Evolutionary conservation across 2,797 vertebrate genomes (phyloP).

Genomic region (Argya squamiceps): DNA sequence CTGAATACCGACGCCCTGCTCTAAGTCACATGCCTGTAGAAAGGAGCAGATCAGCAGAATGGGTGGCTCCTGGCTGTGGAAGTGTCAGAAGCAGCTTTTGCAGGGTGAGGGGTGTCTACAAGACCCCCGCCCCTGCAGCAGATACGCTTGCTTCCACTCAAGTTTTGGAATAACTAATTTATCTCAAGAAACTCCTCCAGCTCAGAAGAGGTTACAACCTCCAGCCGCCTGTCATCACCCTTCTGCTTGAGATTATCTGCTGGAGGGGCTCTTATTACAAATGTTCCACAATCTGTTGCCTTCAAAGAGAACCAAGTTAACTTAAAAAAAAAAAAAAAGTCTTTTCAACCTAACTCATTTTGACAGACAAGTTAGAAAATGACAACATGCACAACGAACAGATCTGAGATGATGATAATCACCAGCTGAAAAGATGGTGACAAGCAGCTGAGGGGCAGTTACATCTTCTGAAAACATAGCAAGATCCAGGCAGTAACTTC

Average conservation of each 20-base stretch:
- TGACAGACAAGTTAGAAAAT: constrained; percentile 26
- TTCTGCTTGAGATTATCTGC: constrained; percentile 48
- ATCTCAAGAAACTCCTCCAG: not conserved
- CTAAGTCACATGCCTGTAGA: not conserved
- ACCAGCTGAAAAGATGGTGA: constrained; percentile 3
- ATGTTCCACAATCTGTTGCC: constrained; percentile 44
- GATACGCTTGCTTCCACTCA: not conserved
- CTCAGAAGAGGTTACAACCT: constrained; percentile 44
- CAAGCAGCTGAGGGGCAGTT: constrained; percentile 19
- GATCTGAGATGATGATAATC: not conserved
- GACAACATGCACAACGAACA: not conserved
- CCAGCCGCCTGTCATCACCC: constrained; percentile 18
- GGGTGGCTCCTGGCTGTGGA: not conserved
- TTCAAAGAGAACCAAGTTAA: constrained; percentile 5
- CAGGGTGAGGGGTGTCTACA: not conserved
- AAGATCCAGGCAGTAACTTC: not conserved
- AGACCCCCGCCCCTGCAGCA: not conserved
- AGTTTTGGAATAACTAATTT: not conserved
- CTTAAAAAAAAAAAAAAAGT: not conserved
- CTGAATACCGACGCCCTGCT: not conserved
- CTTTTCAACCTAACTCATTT: constrained; percentile 26
- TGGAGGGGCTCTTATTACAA: constrained; percentile 36
- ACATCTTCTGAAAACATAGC: not conserved
- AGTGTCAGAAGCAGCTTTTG: constrained; percentile 12
- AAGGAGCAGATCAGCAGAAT: not conserved